Conservation (phyloP, 2,797 vertebrate genomes). For the Poeciliopsis paucimaculata region DNA sequence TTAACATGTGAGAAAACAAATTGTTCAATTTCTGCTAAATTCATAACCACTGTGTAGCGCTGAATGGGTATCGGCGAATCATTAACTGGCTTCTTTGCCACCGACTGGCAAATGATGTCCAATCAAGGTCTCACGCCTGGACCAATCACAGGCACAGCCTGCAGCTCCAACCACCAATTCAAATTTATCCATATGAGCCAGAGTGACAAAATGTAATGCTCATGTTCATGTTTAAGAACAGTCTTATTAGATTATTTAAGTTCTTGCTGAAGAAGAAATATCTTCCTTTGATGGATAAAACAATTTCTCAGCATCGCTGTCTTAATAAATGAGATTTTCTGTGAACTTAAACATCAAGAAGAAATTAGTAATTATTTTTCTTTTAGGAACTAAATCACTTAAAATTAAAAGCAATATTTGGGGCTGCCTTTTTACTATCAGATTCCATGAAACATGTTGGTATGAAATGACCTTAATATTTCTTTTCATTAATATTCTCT, state of each 20-base stretch:
- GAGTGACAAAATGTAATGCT: conserved; percentile 7
- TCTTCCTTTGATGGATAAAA: background rate
- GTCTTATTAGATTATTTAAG: background rate
- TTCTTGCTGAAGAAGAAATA: background rate
- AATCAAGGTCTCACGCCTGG: background rate
- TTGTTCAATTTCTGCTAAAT: conserved; percentile 10
- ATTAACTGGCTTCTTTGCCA: conserved; percentile 17
- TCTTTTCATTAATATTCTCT: conserved; percentile 53
- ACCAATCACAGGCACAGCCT: background rate
- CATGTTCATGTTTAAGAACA: conserved; percentile 6
- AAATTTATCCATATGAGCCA: conserved; percentile 4
- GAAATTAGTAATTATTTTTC: background rate
- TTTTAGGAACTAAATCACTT: conserved; percentile 4
- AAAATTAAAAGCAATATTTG: conserved; percentile 10
- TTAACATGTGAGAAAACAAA: conserved; percentile 7
- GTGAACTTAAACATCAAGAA: background rate
- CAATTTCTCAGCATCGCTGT: background rate
- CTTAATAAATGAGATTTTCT: background rate
- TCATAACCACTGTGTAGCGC: conserved; percentile 5
- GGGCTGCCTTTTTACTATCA: conserved; percentile 1
- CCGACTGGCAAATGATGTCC: conserved; percentile 4
- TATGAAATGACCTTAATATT: conserved; percentile 29
- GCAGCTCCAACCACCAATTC: background rate
- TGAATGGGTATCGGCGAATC: conserved; percentile 8
- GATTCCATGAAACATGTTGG: conserved; percentile 23